A percentile compares a stretch with the other conserved stretches of the same genome.
These are phyloP conservation scores for Myathropa florea DNA, from an alignment of 2,888 invertebrate species.

Conservation along the genomic window DNA sequence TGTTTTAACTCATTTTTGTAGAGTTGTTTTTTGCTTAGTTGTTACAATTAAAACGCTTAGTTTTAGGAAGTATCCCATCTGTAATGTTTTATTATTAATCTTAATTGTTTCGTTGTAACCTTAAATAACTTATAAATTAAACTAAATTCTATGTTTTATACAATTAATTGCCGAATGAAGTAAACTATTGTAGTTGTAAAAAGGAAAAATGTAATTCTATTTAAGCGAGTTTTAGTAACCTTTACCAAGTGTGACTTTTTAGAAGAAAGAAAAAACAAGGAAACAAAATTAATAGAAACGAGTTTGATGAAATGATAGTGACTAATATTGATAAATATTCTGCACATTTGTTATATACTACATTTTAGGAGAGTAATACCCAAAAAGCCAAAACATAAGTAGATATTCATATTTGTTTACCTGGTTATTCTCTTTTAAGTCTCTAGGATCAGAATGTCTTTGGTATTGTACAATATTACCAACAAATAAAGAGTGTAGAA, in stretches of 20 bases:
- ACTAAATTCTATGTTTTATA: conserved; percentile 1
- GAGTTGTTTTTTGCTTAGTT: conserved; percentile 71
- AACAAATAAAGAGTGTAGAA: conserved; percentile 63
- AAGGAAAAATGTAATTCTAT: conserved; percentile 7
- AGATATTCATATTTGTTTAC: conserved; percentile 35
- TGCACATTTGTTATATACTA: conserved; percentile 12
- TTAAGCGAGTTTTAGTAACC: conserved; percentile 2
- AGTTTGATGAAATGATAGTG: neutral
- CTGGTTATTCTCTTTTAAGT: conserved; percentile 43
- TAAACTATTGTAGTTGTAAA: conserved; percentile 15
- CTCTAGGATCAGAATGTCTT: conserved; percentile 21
- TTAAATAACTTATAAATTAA: conserved; percentile 35
- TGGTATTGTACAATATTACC: conserved; percentile 44
- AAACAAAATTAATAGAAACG: neutral
- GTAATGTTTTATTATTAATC: conserved; percentile 19
- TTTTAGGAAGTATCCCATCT: conserved; percentile 30
- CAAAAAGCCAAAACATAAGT: conserved; percentile 44
- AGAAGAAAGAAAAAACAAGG: neutral
- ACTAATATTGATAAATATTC: conserved; percentile 7
- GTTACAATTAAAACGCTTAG: conserved; percentile 60
- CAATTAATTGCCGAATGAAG: conserved; percentile 10
- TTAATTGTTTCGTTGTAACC: conserved; percentile 6
- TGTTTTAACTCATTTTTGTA: conserved; percentile 70
- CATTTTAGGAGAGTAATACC: neutral
- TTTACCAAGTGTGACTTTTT: conserved; percentile 49